Evolutionary conservation across 37 sponge, comb jelly and placozoan species (phyloP), one percentile per base, ranked within the genome.

Genomic region (Hormiphora californensis): DNA sequence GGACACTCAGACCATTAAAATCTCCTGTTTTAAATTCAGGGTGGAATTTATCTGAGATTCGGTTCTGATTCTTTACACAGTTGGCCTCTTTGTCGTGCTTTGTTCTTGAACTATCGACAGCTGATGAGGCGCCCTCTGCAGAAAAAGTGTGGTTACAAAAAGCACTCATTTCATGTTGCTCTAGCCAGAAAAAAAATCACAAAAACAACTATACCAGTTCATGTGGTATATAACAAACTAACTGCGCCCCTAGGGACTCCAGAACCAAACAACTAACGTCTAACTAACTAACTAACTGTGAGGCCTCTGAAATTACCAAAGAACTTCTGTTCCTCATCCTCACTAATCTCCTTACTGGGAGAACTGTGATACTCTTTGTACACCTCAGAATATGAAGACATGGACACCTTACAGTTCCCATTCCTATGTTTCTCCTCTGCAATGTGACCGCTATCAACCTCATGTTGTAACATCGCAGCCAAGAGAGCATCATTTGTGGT

Each of bases 381-480:
- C 36, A 25, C 0, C 7, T 63, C 67, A 23, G 32, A 85, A 21
- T 19, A 40, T 28, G 62, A 86, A 32, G 85, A 86, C 38, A 86
- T 4, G 0, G 37, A 39, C 86, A 59, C 62, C 33, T 57, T 57
- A 19, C 25, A 27, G 19, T 90, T 89, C 32, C 92, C 94, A 89
- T 97, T 97, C 63, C 69, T 86, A 54, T 92, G 90, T 59, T 86
- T 90, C 89, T 97, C 98, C 36, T 90, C 78, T 12, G 91, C 92
- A 69, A 93, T 92, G 22, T 89, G 86, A 33, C 94, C 95, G 22
- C 63, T 69, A 63, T 97, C 98, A 86, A 90, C 93, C 61, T 97
- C 91, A 39, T 90, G 87, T 85, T 97, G 98, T 12, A 97, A 87
- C 92, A 93, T 93, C 62, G 91, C 92, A n/a, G 98, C 98, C 69